phyloP scores from a whole-genome alignment of 2,113 vertebrate species.

The Sylvia atricapilla region DNA sequence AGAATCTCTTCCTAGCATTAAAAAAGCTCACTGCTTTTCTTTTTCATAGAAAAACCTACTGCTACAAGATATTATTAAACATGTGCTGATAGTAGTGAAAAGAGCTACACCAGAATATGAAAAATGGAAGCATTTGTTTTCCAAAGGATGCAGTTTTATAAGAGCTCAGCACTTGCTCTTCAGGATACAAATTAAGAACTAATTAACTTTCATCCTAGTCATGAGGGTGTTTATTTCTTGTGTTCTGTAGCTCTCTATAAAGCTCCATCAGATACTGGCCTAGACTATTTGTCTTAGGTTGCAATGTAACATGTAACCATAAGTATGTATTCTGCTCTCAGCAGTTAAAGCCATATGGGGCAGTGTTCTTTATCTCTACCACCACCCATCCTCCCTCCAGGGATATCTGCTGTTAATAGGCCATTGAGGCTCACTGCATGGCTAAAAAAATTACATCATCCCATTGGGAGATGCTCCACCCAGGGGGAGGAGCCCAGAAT shows the following conservation, averaged over 20 bases:
- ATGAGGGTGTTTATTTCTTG: not conserved
- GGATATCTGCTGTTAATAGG: not conserved
- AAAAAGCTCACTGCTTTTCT: not conserved
- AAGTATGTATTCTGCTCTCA: not conserved
- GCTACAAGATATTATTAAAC: not conserved
- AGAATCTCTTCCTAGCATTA: not conserved
- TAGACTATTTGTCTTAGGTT: not conserved
- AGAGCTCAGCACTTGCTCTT: not conserved
- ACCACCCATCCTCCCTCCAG: not conserved
- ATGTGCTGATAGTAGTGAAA: not conserved
- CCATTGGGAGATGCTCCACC: no score
- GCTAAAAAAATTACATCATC: not conserved
- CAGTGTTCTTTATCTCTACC: not conserved
- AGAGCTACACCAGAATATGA: not conserved
- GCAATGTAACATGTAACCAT: not conserved
- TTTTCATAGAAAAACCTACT: not conserved
- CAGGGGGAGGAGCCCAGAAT: not conserved
- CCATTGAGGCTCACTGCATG: not conserved
- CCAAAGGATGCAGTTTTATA: not conserved
- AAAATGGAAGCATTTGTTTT: constrained; percentile 30
- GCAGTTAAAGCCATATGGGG: not conserved
- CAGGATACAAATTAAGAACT: constrained; percentile 32
- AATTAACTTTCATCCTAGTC: constrained; percentile 26
- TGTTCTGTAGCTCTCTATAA: not conserved
- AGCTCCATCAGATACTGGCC: not conserved